phyloP scores from a whole-genome alignment of 2,797 vertebrate genomes.

The Anableps anableps region DNA sequence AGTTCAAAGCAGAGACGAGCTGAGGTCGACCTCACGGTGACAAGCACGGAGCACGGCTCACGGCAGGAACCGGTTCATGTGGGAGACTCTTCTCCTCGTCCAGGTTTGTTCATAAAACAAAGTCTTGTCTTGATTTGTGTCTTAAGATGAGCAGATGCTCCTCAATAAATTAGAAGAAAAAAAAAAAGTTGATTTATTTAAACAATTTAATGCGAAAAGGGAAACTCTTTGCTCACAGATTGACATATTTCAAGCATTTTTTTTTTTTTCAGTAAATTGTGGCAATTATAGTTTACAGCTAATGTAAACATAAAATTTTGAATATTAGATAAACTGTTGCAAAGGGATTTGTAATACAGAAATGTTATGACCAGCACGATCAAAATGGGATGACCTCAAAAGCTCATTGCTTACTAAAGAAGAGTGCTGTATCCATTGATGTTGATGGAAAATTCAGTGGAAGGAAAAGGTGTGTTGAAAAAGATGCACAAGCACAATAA shows the following conservation, averaged over 20 bases:
- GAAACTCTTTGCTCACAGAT: neutral
- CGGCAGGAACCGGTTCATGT: neutral
- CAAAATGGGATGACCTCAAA: neutral
- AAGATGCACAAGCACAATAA: neutral
- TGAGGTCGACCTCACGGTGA: neutral
- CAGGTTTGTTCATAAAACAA: slow-evolving; percentile 60
- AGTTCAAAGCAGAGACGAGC: slow-evolving; percentile 31
- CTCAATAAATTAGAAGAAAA: neutral
- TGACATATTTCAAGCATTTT: neutral
- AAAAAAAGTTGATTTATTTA: neutral
- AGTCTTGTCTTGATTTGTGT: neutral
- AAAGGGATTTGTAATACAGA: neutral
- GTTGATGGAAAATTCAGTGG: neutral
- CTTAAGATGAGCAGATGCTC: neutral
- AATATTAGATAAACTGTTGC: neutral
- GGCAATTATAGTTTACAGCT: neutral
- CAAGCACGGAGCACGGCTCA: neutral
- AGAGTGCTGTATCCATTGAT: neutral
- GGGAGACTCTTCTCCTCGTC: slow-evolving; percentile 16
- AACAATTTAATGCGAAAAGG: neutral
- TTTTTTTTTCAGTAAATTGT: neutral
- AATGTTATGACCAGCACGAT: neutral
- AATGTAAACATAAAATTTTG: neutral
- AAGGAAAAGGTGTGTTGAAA: neutral
- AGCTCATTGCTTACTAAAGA: neutral